Evolutionary conservation across 1,140 invertebrate genomes (phyloP).

Genomic region (Odontomachus brunneus): DNA sequence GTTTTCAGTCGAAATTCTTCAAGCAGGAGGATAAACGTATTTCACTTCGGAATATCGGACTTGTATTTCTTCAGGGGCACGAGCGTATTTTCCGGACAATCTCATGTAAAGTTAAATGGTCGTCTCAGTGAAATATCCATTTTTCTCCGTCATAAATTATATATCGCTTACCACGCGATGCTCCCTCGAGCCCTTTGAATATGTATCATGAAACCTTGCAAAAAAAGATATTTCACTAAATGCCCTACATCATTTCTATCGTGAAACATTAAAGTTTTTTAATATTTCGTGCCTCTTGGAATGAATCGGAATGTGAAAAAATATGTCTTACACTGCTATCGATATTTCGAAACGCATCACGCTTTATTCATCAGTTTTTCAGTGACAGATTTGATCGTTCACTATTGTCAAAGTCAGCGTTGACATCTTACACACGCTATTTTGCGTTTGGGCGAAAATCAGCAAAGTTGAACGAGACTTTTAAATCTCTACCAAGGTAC

Average conservation of each 20-base stretch:
- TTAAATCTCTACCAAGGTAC: too few species aligned
- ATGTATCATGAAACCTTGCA: neutral
- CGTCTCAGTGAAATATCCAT: constrained; percentile 18
- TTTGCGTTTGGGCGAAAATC: too few species aligned
- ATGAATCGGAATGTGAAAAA: too few species aligned
- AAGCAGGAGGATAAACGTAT: neutral
- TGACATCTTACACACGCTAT: too few species aligned
- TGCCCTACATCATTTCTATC: neutral
- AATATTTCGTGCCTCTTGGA: too few species aligned
- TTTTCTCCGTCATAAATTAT: constrained; percentile 41
- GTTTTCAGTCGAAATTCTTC: constrained; percentile 32
- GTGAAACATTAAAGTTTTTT: too few species aligned
- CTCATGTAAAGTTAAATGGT: constrained; percentile 29
- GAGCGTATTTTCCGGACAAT: constrained; percentile 11
- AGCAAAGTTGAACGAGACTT: too few species aligned
- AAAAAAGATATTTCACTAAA: constrained; percentile 18
- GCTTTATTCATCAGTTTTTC: too few species aligned
- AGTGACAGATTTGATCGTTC: too few species aligned
- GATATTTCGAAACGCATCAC: too few species aligned
- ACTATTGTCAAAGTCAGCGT: too few species aligned
- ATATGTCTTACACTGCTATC: too few species aligned
- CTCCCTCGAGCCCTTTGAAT: neutral
- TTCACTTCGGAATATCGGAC: constrained; percentile 33
- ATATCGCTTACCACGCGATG: neutral
- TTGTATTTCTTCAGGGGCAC: constrained; percentile 16